phyloP scores from a whole-genome alignment of 2,113 vertebrate species.

The Sapajus apella region DNA sequence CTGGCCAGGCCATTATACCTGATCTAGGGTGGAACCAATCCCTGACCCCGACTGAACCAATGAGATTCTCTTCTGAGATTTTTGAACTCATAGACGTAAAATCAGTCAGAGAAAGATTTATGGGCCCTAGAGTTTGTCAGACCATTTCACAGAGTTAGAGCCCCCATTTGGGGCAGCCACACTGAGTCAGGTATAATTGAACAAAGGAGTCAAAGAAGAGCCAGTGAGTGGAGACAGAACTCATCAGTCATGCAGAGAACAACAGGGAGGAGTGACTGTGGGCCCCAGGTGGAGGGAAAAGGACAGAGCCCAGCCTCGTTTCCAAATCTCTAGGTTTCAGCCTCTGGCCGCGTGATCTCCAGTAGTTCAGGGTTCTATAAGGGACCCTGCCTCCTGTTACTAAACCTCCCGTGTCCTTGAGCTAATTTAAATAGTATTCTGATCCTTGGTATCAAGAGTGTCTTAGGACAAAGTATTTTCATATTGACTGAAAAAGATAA shows the following conservation, averaged over 20 bases:
- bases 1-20: background rate
- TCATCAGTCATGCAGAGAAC: background rate
- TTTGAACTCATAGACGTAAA: constrained; percentile 14
- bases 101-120: background rate
- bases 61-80: constrained; percentile 45
- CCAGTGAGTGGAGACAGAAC: background rate
- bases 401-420: background rate
- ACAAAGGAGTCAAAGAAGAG: background rate
- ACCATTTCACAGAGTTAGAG: background rate
- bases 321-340: background rate
- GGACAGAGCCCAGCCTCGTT: background rate
- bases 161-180: background rate
- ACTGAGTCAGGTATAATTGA: background rate
- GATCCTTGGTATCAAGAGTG: background rate
- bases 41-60: background rate
- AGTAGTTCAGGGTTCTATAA: background rate
- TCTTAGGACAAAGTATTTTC: constrained; percentile 28
- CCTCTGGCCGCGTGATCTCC: background rate
- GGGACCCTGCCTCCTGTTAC: background rate
- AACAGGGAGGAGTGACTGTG: background rate
- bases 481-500: background rate
- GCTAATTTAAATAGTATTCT: constrained; percentile 13
- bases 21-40: background rate
- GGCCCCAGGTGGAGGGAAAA: background rate
- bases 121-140: background rate